Evolutionary conservation across 2,113 vertebrate genomes (phyloP), one percentile per base, ranked within the genome.

Genomic region (Ascaphus truei): DNA sequence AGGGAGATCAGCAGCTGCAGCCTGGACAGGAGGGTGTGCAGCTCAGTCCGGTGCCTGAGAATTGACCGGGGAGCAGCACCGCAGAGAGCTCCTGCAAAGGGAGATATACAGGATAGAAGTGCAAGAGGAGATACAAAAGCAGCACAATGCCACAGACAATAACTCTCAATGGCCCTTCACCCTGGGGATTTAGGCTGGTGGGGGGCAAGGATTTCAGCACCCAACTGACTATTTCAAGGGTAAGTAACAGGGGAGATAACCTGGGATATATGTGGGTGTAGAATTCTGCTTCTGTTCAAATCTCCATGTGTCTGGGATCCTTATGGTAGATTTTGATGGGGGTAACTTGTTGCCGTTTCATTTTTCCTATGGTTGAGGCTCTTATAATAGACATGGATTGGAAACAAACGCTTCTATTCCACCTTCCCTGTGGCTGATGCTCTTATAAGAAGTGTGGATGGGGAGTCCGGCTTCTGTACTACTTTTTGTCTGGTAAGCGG

Each of bases 111-210:
- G n/a, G n/a, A n/a, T n/a, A n/a, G n/a, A n/a, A n/a, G n/a, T n/a
- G n/a, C n/a, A n/a, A n/a, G n/a, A n/a, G n/a, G n/a, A n/a, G 7
- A 7, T 41, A 9, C 3, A 4, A n/a, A 25, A 51, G 48, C 45
- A 22, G 39, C 62, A 76, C 55, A n/a, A 98, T 98, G 95, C 73
- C 92, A 62, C 92, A 87, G 60, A 93, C 88, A 4, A 93, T 98
- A 81, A 93, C 89, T 62, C 85, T 98, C 45, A 90, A 78, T 15
- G 96, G 96, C 67, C 94, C 96, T 65, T 95, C 96, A 76, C 96
- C 96, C 1, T 98, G 96, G 96, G 96, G 96, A 0, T 98, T 98
- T 79, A 93, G 96, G 0, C 84, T 98, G 79, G 95, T 98, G 75
- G 96, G 96, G 59, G 96, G 95, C 68, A 93, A 93, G 48, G 96